Base-by-base conservation (phyloP, 2,888 invertebrate species). In the Scaptodrosophila latifasciaeformis region DNA sequence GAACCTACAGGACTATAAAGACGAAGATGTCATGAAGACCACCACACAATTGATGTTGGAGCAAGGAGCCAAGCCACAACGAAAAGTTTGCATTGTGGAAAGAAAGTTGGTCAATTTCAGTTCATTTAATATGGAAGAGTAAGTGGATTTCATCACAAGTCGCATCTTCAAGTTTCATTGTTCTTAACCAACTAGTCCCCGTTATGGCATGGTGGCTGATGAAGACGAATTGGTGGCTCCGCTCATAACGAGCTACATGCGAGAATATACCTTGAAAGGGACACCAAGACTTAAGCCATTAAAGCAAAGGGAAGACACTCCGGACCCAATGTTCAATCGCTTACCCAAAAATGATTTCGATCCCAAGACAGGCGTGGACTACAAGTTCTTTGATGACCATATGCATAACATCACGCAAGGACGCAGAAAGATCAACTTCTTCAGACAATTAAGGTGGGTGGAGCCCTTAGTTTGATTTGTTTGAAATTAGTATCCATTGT, bases 81-180 rank as follows among this genome's bases (percentile, higher is more conserved):
- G 59, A 5, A 53, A 58, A 0, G 13, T 58, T 1, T 63, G 68
- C 46, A 42, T 52, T n/a, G 53, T 58, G 2, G 54, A 63, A 10
- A 61, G 58, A 34, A 78, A 72, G 27, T 18, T 76, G 43, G 55
- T 76, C 15, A 76, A 76, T 49, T 70, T 76, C 50, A 64, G 65
- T 40, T 76, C 79, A 15, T 78, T 76, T 35, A 65, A 70, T 24
- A 72, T 76, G 75, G 66, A 70, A 2, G 79, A 75, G 75, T 75
- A 49, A 59, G 75, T 35, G 13, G 4, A 35, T 13, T 35, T 2
- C 12, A 13, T 35, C 1, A 2, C 6, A 15, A 1, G 2, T 12
- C 13, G 1, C 3, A 13, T n/a, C 10, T 35, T 3, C 15, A 12
- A 35, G 15, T 15, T n/a, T n/a, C n/a, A 2, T 2, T 2, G 0